These are phyloP conservation scores for Euura saliciscinereae DNA, from an alignment of 1,140 invertebrate genomes.

Conservation along the genomic window DNA sequence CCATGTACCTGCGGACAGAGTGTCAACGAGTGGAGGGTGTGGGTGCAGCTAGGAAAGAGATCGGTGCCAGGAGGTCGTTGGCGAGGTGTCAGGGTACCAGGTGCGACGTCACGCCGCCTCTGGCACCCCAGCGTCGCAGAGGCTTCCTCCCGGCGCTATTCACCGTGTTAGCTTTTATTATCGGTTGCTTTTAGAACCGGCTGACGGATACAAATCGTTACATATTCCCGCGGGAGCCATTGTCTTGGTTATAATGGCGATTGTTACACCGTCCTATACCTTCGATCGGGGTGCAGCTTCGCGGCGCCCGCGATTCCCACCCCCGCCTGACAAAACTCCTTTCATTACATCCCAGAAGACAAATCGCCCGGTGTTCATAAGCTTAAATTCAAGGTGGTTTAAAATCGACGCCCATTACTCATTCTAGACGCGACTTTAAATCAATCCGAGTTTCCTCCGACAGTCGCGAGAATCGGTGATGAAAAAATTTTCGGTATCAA, in stretches of 20 bases:
- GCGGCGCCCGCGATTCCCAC: background rate
- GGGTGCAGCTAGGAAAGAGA: background rate
- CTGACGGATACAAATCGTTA: conserved; percentile 14
- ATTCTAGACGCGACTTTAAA: too few relatives aligned
- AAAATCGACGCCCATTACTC: too few relatives aligned
- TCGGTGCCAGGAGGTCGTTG: background rate
- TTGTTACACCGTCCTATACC: background rate
- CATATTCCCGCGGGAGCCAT: conserved; percentile 7
- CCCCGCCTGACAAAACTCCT: background rate
- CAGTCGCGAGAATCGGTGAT: too few relatives aligned
- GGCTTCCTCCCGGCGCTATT: background rate
- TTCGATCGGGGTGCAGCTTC: background rate
- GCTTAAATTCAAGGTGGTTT: background rate
- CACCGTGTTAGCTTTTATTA: conserved; percentile 15
- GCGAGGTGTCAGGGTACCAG: conserved; percentile 9
- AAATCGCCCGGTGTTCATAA: conserved; percentile 2
- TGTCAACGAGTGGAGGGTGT: background rate
- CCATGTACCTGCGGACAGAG: background rate
- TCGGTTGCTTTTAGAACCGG: conserved; percentile 11
- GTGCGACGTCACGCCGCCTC: conserved; percentile 10
- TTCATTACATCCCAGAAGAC: conserved; percentile 9
- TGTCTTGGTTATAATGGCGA: conserved; percentile 12
- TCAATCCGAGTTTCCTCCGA: too few relatives aligned
- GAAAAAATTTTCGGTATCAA: too few relatives aligned
- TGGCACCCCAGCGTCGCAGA: background rate